Evolutionary conservation across 2,888 invertebrate species (phyloP), one percentile per base, ranked within the genome.

Genomic region (Aspidiotus rigidus): DNA sequence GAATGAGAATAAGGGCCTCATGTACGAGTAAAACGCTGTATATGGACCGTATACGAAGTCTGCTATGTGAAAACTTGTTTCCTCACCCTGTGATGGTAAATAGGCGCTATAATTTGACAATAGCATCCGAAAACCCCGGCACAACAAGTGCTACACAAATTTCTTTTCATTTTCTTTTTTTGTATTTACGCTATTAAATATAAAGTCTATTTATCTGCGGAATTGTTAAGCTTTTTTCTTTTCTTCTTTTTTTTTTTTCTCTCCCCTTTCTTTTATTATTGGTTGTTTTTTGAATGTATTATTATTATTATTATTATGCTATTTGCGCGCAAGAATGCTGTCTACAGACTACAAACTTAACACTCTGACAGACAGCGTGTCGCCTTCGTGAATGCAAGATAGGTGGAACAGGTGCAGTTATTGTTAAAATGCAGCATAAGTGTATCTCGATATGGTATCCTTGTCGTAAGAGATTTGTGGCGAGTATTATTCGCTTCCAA

Each of bases 51-150:
- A 28, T 57, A 67, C 44, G 60, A 67, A 67, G 57, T 60, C 67
- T 67, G 59, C 60, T 60, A 59, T 67, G 59, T 67, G 59, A 44
- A 67, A 49, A 11, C 11, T 11, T n/a, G 49, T 57, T 11, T 57
- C 57, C 42, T 66, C 44, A 59, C 64, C 56, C 56, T 15, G 54
- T 13, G 63, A 15, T 13, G n/a, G 28, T 59, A 28, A 42, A 62
- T 49, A 42, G 28, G 57, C 66, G 53, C 67, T 67, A 67, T 67
- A 67, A 67, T 67, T 67, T 60, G 67, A 67, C 67, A 67, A 67
- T 67, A 67, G 67, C 59, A 49, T 39, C 67, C 59, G 44, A 67
- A 67, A 67, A 67, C 67, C 60, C 28, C 39, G 67, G 60, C 59
- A 60, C 67, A 67, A 67, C 67, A 67, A 67, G 67, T 67, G 42